These are phyloP conservation scores for Trichogramma evanescens DNA, from an alignment of 2,888 invertebrate species.

Conservation along the genomic window DNA sequence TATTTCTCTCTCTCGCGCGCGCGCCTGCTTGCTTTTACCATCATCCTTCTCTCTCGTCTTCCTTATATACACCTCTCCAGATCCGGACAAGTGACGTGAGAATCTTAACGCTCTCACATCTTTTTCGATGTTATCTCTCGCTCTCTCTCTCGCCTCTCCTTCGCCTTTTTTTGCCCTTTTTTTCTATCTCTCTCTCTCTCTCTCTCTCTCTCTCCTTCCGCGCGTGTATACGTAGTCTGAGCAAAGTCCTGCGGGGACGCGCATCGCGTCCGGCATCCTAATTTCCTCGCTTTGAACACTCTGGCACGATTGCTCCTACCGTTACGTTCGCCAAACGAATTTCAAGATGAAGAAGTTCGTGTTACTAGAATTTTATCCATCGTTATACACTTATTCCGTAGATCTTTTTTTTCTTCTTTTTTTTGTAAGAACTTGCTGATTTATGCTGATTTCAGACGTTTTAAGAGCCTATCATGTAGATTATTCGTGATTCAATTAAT, in stretches of 20 bases:
- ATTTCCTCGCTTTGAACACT: constrained; percentile 13
- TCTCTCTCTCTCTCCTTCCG: not conserved
- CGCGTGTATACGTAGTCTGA: not conserved
- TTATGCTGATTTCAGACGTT: too few relatives aligned
- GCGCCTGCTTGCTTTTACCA: not conserved
- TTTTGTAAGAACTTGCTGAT: too few relatives aligned
- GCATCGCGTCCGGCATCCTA: constrained; percentile 21
- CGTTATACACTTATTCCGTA: not conserved
- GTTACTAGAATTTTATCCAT: not conserved
- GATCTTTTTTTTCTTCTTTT: constrained; percentile 10
- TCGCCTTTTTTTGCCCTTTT: constrained; percentile 16
- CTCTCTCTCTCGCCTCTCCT: constrained; percentile 12
- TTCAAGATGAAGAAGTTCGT: constrained; percentile 10
- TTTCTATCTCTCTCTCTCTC: constrained; percentile 9
- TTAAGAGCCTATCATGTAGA: too few relatives aligned
- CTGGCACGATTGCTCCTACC: not conserved
- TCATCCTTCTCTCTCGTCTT: not conserved
- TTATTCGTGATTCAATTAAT: too few relatives aligned
- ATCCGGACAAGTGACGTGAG: too few relatives aligned
- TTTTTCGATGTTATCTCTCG: not conserved
- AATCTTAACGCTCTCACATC: too few relatives aligned
- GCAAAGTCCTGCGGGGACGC: constrained; percentile 18
- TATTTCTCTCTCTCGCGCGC: not conserved
- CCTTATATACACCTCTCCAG: not conserved
- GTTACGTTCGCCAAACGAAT: constrained; percentile 15